Percentiles rank a stretch among this genome's conserved stretches.
Conservation (phyloP, 2,888 invertebrate species). For the Synergus itoensis region DNA sequence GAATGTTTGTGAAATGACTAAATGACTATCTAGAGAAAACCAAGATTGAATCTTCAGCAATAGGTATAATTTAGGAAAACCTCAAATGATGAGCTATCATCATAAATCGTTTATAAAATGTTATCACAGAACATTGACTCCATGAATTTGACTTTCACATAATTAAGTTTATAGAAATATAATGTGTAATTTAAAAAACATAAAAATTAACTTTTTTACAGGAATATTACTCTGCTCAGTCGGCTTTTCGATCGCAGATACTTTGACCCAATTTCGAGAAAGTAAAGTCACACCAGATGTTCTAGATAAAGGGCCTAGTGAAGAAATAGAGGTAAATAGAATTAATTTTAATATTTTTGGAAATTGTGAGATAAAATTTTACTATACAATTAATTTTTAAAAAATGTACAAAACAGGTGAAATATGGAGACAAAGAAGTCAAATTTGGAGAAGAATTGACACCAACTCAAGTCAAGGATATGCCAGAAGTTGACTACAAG, state of each 20-base stretch:
- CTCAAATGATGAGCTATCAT: background rate
- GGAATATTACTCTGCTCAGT: constrained; percentile 62
- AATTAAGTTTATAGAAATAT: background rate
- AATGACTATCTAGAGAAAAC: background rate
- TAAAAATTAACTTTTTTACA: constrained; percentile 47
- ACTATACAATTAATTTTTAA: background rate
- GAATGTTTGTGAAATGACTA: background rate
- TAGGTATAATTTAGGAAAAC: background rate
- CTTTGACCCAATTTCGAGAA: constrained; percentile 80
- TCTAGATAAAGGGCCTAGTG: constrained; percentile 67
- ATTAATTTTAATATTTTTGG: background rate
- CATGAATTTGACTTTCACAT: background rate
- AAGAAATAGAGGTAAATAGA: constrained; percentile 72
- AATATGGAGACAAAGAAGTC: constrained; percentile 78
- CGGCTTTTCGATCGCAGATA: constrained; percentile 75
- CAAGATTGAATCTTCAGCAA: background rate
- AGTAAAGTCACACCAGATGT: constrained; percentile 82
- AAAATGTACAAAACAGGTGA: constrained; percentile 62
- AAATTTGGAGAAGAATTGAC: constrained; percentile 86
- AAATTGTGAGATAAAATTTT: too few relatives aligned
- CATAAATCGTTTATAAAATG: background rate
- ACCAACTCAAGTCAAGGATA: constrained; percentile 83
- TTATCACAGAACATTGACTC: background rate
- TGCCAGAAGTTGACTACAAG: constrained; percentile 85
- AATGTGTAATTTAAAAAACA: background rate